Evolutionary conservation across 2,888 invertebrate genomes (phyloP), one percentile per base, ranked within the genome.

Genomic region (Rhingia campestris): DNA sequence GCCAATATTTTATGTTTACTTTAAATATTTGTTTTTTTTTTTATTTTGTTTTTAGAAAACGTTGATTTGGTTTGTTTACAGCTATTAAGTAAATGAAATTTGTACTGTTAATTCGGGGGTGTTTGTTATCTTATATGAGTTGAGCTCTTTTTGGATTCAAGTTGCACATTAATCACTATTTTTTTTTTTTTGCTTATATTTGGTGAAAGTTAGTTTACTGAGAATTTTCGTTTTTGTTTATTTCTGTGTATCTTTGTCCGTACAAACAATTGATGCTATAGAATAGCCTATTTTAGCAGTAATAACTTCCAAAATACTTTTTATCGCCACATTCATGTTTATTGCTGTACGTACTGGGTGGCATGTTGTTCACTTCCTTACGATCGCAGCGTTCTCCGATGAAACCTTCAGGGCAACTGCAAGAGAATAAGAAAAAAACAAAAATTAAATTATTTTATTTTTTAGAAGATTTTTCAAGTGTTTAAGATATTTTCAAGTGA

Each of bases 271-370:
- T 87, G 89, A 89, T 91, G 91, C 91, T 91, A 91, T 91, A 91
- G 91, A 91, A 91, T 89, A 90, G 90, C 91, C 91, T 91, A 90
- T 91, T 91, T 91, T 91, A 92, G 91, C 91, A 91, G 89, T 91
- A 91, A 91, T 86, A 91, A 89, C 91, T 90, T 89, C 91, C 91
- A 87, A 88, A 89, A 90, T 86, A 91, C 88, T 89, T 89, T 86
- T 88, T 88, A 76, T 88, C 87, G 89, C 90, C 89, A 90, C 90
- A 89, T 88, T 90, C 89, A 88, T 90, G 89, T 88, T 88, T 88
- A 89, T 91, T 90, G 89, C 88, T 89, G 91, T 91, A 92, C 91
- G 89, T 92, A 92, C 91, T 91, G 89, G 90, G 89, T 88, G 89
- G 89, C 88, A 87, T 87, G 88, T 87, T 88, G 87, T 87, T 89